These are phyloP conservation scores for Calliphora vomitoria DNA, from an alignment of 2,888 invertebrate species.

Conservation along the genomic window DNA sequence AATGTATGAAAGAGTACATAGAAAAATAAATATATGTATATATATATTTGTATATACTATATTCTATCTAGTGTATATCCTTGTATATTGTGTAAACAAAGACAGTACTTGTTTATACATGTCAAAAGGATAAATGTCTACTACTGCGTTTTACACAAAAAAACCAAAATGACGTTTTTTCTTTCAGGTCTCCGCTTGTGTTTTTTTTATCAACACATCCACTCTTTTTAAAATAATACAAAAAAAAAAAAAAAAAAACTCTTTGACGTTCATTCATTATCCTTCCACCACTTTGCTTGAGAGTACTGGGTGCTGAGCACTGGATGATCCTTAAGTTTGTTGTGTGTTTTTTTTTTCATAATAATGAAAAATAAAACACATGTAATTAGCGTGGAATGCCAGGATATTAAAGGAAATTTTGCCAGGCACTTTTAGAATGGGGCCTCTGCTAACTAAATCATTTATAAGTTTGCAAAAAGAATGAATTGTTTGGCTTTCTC, in stretches of 20 bases:
- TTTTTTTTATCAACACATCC: conserved; percentile 44
- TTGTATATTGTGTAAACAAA: conserved; percentile 65
- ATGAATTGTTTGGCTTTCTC: no score
- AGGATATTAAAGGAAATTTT: no score
- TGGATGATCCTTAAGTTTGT: conserved; percentile 69
- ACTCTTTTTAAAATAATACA: not conserved
- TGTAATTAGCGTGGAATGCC: not conserved
- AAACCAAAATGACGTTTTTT: conserved; percentile 61
- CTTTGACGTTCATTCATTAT: conserved; percentile 72
- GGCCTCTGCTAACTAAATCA: not conserved
- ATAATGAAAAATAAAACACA: conserved; percentile 39
- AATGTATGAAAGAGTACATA: conserved; percentile 37
- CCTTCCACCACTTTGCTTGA: conserved; percentile 54
- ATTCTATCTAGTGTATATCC: not conserved
- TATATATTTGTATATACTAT: conserved; percentile 24
- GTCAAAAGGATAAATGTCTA: conserved; percentile 73
- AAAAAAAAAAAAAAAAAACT: conserved; percentile 43
- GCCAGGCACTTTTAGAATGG: no score
- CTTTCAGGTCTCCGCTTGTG: conserved; percentile 40
- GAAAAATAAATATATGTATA: conserved; percentile 28
- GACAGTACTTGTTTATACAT: conserved; percentile 71
- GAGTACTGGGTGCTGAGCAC: conserved; percentile 61
- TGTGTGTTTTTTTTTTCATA: conserved; percentile 14
- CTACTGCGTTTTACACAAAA: conserved; percentile 52
- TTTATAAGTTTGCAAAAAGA: no score